These are phyloP conservation scores for Forpus xanthops DNA, from an alignment of 2,797 vertebrate genomes.

Conservation along the genomic window DNA sequence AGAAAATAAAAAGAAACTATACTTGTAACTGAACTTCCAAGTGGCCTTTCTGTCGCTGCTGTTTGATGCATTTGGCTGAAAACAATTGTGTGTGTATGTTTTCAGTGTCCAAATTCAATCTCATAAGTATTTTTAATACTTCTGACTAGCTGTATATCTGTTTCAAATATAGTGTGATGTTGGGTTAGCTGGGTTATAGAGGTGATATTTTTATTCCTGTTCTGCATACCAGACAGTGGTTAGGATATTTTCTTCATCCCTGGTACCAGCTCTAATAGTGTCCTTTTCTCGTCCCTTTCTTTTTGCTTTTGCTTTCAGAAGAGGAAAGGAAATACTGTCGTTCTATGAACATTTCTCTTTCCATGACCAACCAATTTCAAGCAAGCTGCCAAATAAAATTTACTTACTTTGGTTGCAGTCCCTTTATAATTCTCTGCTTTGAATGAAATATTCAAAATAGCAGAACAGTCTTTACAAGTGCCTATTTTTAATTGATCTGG, in stretches of 20 bases:
- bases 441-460: background rate
- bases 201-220: background rate
- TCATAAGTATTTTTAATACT: background rate
- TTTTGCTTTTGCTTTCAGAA: background rate
- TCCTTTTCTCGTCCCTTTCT: background rate
- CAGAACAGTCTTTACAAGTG: background rate
- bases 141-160: background rate
- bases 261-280: background rate
- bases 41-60: background rate
- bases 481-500: background rate
- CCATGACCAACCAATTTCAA: background rate
- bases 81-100: background rate
- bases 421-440: background rate
- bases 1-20: background rate
- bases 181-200: background rate
- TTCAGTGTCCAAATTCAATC: background rate
- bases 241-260: background rate
- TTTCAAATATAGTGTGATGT: background rate
- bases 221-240: background rate
- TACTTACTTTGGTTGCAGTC: background rate
- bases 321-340: background rate
- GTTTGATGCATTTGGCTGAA: background rate
- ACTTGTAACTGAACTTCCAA: background rate
- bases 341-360: background rate
- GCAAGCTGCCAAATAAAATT: background rate